Percentiles rank a stretch among this genome's conserved stretches.
Conservation (phyloP, 2,113 vertebrate species). For the Willisornis vidua region DNA sequence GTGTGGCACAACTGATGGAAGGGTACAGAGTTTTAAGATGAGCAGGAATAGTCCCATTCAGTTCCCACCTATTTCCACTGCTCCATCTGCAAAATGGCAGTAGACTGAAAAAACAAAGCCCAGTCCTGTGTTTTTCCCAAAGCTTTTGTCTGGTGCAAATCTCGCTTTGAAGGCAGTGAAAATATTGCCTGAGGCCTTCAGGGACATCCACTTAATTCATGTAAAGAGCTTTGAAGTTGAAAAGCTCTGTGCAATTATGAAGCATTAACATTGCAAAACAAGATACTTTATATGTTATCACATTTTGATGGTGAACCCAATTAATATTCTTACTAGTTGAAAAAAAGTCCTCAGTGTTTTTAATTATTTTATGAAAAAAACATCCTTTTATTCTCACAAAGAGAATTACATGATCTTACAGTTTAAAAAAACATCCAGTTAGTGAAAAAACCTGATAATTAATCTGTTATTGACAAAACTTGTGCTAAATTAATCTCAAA, state of each 20-base stretch:
- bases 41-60: not conserved
- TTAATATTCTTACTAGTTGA: slow-evolving; percentile 18
- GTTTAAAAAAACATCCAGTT: not conserved
- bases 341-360: not conserved
- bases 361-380: slow-evolving; percentile 22
- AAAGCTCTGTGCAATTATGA: slow-evolving; percentile 13
- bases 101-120: not conserved
- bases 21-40: not conserved
- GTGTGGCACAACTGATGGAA: not conserved
- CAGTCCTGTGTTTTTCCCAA: not conserved
- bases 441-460: not conserved
- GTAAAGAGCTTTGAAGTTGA: slow-evolving; percentile 50
- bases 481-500: slow-evolving; percentile 1
- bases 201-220: slow-evolving; percentile 12
- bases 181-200: not conserved
- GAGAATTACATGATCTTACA: not conserved
- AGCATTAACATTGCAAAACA: slow-evolving; percentile 48
- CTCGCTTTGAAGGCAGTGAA: not conserved
- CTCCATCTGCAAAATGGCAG: not conserved
- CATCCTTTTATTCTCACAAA: not conserved
- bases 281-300: slow-evolving; percentile 18
- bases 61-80: not conserved
- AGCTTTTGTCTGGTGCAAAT: slow-evolving; percentile 1
- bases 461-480: slow-evolving; percentile 2
- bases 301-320: slow-evolving; percentile 19